These are phyloP conservation scores for Luscinia megarhynchos DNA, from an alignment of 2,797 vertebrate genomes.

Conservation along the genomic window DNA sequence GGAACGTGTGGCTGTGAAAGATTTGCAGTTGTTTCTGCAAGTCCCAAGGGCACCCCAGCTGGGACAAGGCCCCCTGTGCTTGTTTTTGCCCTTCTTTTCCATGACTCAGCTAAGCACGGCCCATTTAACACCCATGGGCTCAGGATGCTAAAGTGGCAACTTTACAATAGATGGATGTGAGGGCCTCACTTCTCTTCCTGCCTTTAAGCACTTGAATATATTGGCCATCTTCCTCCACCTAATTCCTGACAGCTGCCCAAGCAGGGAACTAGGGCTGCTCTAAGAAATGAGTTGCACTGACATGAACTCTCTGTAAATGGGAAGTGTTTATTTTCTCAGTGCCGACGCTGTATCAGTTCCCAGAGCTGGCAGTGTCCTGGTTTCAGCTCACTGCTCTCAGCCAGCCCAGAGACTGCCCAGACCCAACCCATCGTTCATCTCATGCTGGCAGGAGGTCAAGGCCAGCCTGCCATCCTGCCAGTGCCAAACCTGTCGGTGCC, in stretches of 20 bases:
- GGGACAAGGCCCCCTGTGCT: neutral
- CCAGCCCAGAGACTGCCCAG: neutral
- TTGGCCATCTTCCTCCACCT: slow-evolving; percentile 63
- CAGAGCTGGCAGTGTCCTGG: neutral
- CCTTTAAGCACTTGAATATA: slow-evolving; percentile 59
- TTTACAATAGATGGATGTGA: slow-evolving; percentile 73
- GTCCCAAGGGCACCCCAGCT: slow-evolving; percentile 22
- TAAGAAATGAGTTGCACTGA: neutral
- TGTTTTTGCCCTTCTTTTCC: slow-evolving; percentile 62
- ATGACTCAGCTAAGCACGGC: slow-evolving; percentile 51
- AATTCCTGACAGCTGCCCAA: slow-evolving; percentile 69
- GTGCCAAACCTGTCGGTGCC: neutral
- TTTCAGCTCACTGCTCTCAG: neutral
- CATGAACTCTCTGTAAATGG: slow-evolving; percentile 28
- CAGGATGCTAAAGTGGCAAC: slow-evolving; percentile 72
- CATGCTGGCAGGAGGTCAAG: slow-evolving; percentile 25
- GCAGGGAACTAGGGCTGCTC: slow-evolving; percentile 20
- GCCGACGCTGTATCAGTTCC: neutral
- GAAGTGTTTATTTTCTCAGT: slow-evolving; percentile 37
- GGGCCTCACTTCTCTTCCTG: slow-evolving; percentile 69
- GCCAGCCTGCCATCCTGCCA: neutral
- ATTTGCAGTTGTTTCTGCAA: neutral
- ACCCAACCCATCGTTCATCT: neutral
- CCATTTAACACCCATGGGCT: slow-evolving; percentile 58
- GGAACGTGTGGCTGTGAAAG: neutral